Evolutionary conservation across 2,888 invertebrate species (phyloP).

Genomic region (Rotaria magnacalcarata): DNA sequence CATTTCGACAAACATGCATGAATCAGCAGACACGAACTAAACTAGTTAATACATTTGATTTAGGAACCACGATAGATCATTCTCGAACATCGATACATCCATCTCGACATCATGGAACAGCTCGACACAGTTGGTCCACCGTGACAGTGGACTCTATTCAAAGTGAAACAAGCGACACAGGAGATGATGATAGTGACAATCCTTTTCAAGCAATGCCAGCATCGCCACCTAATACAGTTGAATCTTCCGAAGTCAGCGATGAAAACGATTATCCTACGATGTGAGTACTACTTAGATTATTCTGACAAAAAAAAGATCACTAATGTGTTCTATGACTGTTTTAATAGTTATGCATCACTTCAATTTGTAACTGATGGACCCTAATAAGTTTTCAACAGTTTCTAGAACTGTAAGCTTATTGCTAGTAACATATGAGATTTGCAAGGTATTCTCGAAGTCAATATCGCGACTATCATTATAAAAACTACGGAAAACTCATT

Average conservation of each 20-base stretch:
- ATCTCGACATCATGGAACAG: background rate
- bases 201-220: background rate
- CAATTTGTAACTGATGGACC: no score
- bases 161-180: background rate
- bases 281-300: background rate
- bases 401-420: no score
- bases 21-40: background rate
- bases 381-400: no score
- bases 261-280: background rate
- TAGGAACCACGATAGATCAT: background rate
- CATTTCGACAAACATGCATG: background rate
- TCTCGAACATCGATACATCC: background rate
- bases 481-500: no score
- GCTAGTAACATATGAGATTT: no score
- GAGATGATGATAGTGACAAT: background rate
- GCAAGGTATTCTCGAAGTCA: no score
- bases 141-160: background rate
- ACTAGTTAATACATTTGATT: background rate
- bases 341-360: no score
- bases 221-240: background rate
- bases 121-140: background rate
- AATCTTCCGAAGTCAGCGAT: background rate
- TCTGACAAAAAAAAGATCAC: no score
- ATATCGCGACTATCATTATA: no score
- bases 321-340: no score